A percentile compares a stretch with the other conserved stretches of the same genome.
Conservation (phyloP, 2,888 invertebrate genomes). For the Tricholauxania praeusta region DNA sequence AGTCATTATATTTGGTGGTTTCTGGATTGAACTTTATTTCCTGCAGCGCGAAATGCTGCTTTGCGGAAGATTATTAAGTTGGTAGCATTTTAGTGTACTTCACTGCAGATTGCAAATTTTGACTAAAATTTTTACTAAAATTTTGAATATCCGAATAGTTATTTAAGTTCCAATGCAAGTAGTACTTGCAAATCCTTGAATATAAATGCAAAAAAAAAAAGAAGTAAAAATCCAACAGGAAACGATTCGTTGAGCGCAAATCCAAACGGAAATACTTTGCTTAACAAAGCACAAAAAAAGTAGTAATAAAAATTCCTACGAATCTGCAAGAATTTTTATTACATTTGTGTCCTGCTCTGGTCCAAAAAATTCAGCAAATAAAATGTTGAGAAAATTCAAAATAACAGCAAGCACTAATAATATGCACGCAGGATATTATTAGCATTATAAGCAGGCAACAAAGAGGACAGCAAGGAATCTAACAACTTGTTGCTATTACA, state of each 20-base stretch:
- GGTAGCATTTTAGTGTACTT: too few species aligned
- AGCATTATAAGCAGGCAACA: slow-evolving; percentile 23
- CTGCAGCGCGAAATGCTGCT: too few species aligned
- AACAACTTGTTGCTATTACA: slow-evolving; percentile 18
- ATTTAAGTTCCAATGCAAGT: too few species aligned
- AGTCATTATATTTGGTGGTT: too few species aligned
- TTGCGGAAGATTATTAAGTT: too few species aligned
- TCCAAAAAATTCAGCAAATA: background rate
- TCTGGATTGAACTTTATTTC: too few species aligned
- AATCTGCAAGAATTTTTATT: slow-evolving; percentile 37
- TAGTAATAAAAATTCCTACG: slow-evolving; percentile 36
- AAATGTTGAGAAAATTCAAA: background rate
- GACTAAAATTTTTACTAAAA: too few species aligned
- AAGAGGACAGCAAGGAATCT: background rate
- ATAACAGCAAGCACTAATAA: slow-evolving; percentile 20
- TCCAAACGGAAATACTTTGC: slow-evolving; percentile 29
- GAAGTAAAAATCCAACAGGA: slow-evolving; percentile 27
- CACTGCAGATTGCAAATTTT: too few species aligned
- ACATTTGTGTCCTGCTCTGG: slow-evolving; percentile 18
- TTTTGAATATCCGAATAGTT: too few species aligned
- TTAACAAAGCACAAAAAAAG: slow-evolving; percentile 23
- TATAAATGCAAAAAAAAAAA: background rate
- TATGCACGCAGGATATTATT: slow-evolving; percentile 35
- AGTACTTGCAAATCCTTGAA: too few species aligned
- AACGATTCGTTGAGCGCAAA: slow-evolving; percentile 29